Percentiles rank a stretch among this genome's conserved stretches.
Conservation (phyloP, 2,888 invertebrate species). For the Ormyrus rosae region DNA sequence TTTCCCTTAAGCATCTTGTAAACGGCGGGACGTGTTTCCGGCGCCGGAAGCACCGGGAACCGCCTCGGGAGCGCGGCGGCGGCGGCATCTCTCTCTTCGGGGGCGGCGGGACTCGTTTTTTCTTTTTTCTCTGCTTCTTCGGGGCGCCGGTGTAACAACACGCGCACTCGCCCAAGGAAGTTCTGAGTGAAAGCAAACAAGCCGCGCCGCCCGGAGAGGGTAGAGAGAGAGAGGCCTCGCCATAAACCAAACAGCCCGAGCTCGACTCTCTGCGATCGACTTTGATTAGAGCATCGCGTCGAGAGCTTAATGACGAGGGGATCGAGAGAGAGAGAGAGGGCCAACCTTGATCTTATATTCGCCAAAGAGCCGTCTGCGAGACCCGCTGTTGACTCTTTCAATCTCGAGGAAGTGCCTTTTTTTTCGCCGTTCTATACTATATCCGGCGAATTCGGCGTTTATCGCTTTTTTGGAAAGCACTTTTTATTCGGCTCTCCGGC, state of each 20-base stretch:
- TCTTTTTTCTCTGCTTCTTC: no score
- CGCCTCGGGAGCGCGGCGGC: no score
- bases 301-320: constrained; percentile 68
- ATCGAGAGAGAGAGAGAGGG: constrained; percentile 62
- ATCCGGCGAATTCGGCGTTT: constrained; percentile 38
- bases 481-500: no score
- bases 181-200: constrained; percentile 31
- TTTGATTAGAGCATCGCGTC: constrained; percentile 70
- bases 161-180: not conserved
- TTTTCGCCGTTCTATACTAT: no score
- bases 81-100: no score
- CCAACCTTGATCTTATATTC: constrained; percentile 72
- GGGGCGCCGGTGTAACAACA: not conserved
- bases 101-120: no score
- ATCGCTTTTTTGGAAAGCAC: not conserved
- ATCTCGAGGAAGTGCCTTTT: no score
- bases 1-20: no score
- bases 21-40: not conserved
- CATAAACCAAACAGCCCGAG: constrained; percentile 15
- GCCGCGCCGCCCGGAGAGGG: not conserved
- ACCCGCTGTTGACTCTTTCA: no score
- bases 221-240: not conserved
- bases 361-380: constrained; percentile 65
- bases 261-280: constrained; percentile 49
- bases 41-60: not conserved